These are phyloP conservation scores for Eolophus roseicapilla DNA, from an alignment of 2,113 vertebrate species.

Conservation along the genomic window DNA sequence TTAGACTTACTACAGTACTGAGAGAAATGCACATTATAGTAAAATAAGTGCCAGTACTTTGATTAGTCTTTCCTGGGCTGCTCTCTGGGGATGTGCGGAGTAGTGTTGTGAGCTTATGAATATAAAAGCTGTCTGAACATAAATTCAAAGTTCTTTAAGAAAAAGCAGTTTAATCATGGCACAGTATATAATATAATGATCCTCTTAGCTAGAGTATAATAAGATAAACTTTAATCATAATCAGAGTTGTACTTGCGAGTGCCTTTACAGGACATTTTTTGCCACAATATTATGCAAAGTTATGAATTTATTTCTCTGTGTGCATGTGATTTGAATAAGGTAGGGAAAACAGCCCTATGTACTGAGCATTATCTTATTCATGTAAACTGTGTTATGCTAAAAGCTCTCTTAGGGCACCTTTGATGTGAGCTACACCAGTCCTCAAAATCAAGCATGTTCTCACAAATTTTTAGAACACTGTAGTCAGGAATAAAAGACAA, in stretches of 20 bases:
- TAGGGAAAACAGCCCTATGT: background rate
- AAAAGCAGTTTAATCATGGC: background rate
- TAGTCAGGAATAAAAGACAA: background rate
- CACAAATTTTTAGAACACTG: background rate
- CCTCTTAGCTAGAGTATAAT: constrained; percentile 22
- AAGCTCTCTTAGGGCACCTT: background rate
- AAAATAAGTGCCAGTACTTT: constrained; percentile 10
- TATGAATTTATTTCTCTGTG: constrained; percentile 15
- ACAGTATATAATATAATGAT: constrained; percentile 38
- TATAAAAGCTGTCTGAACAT: background rate
- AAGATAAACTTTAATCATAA: constrained; percentile 55
- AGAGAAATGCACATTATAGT: constrained; percentile 11
- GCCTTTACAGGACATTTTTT: constrained; percentile 36
- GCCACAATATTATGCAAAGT: constrained; percentile 41
- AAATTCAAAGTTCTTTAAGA: background rate
- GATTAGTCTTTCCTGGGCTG: constrained; percentile 11
- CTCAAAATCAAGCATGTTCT: background rate
- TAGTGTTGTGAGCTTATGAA: background rate
- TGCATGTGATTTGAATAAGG: background rate
- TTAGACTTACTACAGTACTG: constrained; percentile 17
- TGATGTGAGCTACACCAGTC: background rate
- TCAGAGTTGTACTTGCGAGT: background rate
- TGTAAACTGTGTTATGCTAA: background rate
- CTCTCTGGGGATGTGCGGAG: background rate
- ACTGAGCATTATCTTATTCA: background rate